Evolutionary conservation across 2,797 vertebrate genomes (phyloP).

Genomic region (Tiaroga cobitis): DNA sequence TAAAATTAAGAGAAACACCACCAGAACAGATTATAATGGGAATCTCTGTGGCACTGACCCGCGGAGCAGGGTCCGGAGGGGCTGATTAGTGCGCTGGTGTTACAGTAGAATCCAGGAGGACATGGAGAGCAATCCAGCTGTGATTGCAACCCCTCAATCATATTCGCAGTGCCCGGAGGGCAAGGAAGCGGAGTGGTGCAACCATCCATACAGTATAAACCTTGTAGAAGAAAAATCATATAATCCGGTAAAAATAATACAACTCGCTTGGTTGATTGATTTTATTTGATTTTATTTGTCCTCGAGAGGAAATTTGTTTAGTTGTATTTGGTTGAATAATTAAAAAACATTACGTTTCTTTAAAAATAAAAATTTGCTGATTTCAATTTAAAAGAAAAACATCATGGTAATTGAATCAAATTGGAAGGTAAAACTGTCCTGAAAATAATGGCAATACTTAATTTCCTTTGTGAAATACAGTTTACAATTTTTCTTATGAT

Average conservation of each 20-base stretch:
- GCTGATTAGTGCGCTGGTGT: conserved; percentile 73
- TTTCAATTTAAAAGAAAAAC: neutral
- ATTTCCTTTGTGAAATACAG: neutral
- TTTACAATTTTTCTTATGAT: neutral
- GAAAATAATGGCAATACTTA: neutral
- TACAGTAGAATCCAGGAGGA: conserved; percentile 80
- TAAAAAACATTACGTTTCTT: too few species aligned
- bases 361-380: neutral
- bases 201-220: conserved; percentile 78
- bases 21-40: conserved; percentile 14
- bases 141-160: conserved; percentile 66
- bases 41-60: conserved; percentile 67
- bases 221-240: conserved; percentile 57
- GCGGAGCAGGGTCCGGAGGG: conserved; percentile 84
- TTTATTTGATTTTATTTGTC: too few species aligned
- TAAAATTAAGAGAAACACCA: conserved; percentile 19
- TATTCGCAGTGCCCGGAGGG: conserved; percentile 69
- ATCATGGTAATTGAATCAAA: neutral
- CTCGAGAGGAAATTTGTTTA: too few species aligned
- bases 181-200: conserved; percentile 69
- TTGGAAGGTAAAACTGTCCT: neutral
- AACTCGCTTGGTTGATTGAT: neutral
- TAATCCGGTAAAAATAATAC: neutral
- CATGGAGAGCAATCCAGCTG: conserved; percentile 76
- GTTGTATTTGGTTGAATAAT: too few species aligned